phyloP scores from a whole-genome alignment of 2,797 vertebrate species.

The Margarornis squamiger region DNA sequence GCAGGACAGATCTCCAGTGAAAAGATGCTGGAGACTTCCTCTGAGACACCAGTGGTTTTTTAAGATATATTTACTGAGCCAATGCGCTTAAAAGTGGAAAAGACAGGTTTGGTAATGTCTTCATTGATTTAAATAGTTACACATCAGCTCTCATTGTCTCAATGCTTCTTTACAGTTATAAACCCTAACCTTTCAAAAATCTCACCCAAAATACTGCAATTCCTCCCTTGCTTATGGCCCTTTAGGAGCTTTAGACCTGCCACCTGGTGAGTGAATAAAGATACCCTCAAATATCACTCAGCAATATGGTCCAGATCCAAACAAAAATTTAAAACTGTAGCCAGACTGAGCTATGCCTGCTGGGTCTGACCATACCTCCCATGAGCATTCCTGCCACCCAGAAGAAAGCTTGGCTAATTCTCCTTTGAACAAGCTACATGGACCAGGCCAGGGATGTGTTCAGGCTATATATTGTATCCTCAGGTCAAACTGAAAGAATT shows the following conservation, averaged over 20 bases:
- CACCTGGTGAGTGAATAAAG: constrained; percentile 82
- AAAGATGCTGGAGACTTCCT: background rate
- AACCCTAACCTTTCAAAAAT: background rate
- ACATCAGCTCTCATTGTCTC: background rate
- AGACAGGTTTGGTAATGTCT: background rate
- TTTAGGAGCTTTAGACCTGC: constrained; percentile 54
- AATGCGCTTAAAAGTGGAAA: background rate
- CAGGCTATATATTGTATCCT: background rate
- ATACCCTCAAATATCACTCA: constrained; percentile 78
- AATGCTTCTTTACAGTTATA: background rate
- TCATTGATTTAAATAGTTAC: background rate
- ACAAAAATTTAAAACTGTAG: constrained; percentile 83
- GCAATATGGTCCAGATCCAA: constrained; percentile 71
- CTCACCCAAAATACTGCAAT: background rate
- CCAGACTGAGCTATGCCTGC: constrained; percentile 80
- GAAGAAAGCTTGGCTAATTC: background rate
- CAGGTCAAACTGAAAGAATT: background rate
- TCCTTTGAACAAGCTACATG: background rate
- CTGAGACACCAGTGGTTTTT: background rate
- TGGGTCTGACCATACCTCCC: constrained; percentile 74
- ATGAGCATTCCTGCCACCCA: constrained; percentile 6
- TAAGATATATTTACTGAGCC: background rate
- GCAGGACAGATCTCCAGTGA: background rate
- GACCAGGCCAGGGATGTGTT: fast-evolving
- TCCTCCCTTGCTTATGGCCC: background rate